These are phyloP conservation scores for Spodoptera litura DNA, from an alignment of 1,140 invertebrate genomes.

Conservation along the genomic window DNA sequence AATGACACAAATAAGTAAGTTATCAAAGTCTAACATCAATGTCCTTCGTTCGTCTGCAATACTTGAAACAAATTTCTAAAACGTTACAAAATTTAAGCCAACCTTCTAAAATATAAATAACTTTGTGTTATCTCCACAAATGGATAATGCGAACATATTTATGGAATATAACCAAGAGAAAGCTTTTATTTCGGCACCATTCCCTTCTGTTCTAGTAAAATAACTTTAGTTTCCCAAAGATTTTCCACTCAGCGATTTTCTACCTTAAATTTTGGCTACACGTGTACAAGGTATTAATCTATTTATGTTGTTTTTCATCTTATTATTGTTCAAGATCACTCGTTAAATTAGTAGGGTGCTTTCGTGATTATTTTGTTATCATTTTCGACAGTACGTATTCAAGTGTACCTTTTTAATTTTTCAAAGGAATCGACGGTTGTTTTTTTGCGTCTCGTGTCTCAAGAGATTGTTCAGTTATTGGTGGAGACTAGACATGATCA, in stretches of 20 bases:
- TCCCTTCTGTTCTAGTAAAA: not conserved
- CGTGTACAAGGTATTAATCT: not conserved
- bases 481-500: no score
- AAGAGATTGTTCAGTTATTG: no score
- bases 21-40: no score
- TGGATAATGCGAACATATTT: conserved; percentile 3
- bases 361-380: no score
- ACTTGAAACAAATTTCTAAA: no score
- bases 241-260: not conserved
- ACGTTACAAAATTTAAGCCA: not conserved
- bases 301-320: not conserved
- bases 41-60: no score
- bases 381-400: no score
- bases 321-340: not conserved
- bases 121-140: not conserved
- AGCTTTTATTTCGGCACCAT: not conserved
- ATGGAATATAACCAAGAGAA: not conserved
- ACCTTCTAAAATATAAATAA: not conserved
- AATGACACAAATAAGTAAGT: no score
- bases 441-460: no score
- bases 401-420: no score
- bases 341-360: no score
- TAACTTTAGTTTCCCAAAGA: conserved; percentile 10
- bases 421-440: no score
- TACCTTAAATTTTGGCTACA: not conserved